Evolutionary conservation across 2,888 invertebrate genomes (phyloP).

Genomic region (Synanthedon tipuliformis): DNA sequence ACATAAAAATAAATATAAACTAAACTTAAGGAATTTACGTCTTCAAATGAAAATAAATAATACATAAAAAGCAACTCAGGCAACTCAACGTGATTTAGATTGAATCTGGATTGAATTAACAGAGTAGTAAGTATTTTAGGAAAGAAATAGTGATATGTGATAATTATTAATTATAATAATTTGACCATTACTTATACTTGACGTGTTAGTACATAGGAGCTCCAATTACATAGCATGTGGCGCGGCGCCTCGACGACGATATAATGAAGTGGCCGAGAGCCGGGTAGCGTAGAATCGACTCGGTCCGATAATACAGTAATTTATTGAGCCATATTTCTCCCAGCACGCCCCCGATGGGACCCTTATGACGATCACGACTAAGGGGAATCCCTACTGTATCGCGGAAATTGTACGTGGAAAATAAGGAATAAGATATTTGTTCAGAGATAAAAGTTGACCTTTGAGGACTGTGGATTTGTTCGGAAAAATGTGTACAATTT

Average conservation of each 20-base stretch:
- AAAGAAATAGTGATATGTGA: no score
- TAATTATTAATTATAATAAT: no score
- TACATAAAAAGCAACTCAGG: no score
- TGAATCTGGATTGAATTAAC: no score
- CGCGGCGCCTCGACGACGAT: slow-evolving; percentile 10
- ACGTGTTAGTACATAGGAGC: not conserved
- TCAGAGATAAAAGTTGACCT: not conserved
- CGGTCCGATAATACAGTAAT: slow-evolving; percentile 40
- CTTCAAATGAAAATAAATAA: no score
- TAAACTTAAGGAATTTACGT: no score
- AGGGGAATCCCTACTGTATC: slow-evolving; percentile 1
- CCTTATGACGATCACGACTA: slow-evolving; percentile 27
- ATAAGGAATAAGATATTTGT: slow-evolving; percentile 1
- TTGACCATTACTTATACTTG: no score
- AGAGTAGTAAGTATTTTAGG: no score
- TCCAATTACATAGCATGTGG: slow-evolving; percentile 11
- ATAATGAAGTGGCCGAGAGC: slow-evolving; percentile 15
- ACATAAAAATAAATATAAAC: no score
- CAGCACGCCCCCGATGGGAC: slow-evolving; percentile 27
- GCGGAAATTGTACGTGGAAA: slow-evolving; percentile 1
- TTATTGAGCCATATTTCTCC: slow-evolving; percentile 46
- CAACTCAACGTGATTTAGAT: no score
- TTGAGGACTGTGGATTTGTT: not conserved
- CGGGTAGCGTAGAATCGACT: slow-evolving; percentile 23
- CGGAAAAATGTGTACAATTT: not conserved